Evolutionary conservation across 2,797 vertebrate species (phyloP), one percentile per base, ranked within the genome.

Genomic region (Pitangus sulphuratus): DNA sequence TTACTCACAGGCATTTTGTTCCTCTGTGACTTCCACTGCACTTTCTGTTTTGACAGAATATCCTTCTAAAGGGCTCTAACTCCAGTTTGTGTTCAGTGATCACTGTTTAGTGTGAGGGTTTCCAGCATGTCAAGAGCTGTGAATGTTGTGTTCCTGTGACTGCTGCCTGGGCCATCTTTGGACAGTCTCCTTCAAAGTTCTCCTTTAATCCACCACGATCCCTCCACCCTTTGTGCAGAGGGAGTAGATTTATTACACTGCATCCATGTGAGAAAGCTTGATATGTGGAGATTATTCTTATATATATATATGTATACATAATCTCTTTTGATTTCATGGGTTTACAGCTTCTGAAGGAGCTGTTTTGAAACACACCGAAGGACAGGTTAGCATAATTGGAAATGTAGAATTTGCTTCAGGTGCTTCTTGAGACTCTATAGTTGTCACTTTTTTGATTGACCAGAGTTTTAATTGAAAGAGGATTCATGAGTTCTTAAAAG

Each of bases 1-100:
- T 80, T 70, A 12, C 71, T 80, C 39, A 44, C 42, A 18, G 57
- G 20, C 75, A n/a, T 72, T 92, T 86, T 85, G 56, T 69, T 91
- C 11, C 0, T 61, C 72, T 82, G 61, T 58, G 76, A 33, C 78
- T 94, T 90, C 88, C 92, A 84, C 9, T 90, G 62, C 54, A 3
- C 28, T 89, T 90, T 51, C 50, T 90, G 15, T 66, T 92, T 62
- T 33, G 45, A 31, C 56, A 77, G 64, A 60, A 64, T 71, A 77
- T 68, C 62, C 76, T 89, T 0, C 1, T 60, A 40, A 80, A 51
- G 0, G 7, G 10, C 51, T 51, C 39, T 13, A 19, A 54, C 40
- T 87, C 15, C 69, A 62, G 19, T 44, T 37, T 57, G 69, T 44
- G n/a, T 48, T 74, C 48, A 35, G 40, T 21, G 50, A 18, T 12